Percentiles rank a stretch among this genome's conserved stretches.
phyloP scores from a whole-genome alignment of 2,797 vertebrate species.

The Pangasius krempfi region DNA sequence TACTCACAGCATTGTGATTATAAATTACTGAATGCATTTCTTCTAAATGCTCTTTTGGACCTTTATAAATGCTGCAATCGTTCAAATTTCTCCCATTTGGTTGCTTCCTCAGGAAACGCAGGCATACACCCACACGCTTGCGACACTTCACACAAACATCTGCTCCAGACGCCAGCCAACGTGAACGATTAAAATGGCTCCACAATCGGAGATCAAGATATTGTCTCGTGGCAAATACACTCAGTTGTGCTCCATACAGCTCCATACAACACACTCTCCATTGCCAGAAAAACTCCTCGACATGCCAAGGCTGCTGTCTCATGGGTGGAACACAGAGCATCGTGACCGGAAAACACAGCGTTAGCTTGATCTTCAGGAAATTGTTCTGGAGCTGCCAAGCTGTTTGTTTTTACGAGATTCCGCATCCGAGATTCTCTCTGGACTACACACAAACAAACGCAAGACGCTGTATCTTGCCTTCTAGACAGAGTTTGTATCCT shows the following conservation, averaged over 20 bases:
- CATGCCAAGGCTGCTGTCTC: constrained; percentile 59
- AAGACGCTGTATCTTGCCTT: not conserved
- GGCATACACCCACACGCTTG: not conserved
- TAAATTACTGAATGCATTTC: not conserved
- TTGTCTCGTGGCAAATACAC: not conserved
- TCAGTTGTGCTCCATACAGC: constrained; percentile 1
- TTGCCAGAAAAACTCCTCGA: constrained; percentile 42
- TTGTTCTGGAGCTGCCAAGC: not conserved
- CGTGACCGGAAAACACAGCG: not conserved
- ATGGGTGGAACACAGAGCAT: constrained; percentile 48
- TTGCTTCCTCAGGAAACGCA: not conserved
- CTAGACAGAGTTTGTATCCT: not conserved
- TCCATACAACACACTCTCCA: constrained; percentile 7
- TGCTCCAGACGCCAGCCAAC: constrained; percentile 17
- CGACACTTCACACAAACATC: constrained; percentile 1
- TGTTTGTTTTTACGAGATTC: constrained; percentile 1
- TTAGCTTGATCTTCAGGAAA: not conserved
- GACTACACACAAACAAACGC: not conserved
- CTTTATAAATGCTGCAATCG: not conserved
- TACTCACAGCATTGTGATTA: not conserved
- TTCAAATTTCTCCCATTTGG: constrained; percentile 10
- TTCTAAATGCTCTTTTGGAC: not conserved
- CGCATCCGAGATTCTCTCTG: not conserved
- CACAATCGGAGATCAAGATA: not conserved
- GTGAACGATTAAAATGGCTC: not conserved